Evolutionary conservation across 1,140 invertebrate genomes (phyloP), one percentile per base, ranked within the genome.

Genomic region (Apolygus lucorum): DNA sequence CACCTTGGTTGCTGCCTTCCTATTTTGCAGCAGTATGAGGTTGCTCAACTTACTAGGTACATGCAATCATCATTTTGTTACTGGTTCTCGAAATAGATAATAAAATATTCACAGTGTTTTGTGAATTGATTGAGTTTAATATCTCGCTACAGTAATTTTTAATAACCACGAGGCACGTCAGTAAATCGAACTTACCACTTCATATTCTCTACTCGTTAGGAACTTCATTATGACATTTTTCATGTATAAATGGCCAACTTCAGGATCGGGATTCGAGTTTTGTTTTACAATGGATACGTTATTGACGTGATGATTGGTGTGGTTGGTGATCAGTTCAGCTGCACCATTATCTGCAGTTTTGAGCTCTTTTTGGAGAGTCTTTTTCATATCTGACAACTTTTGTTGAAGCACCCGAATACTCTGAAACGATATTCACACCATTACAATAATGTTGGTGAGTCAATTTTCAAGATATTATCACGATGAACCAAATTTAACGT

Each of bases 221-320:
- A 96, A 95, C 77, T 95, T 94, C 2, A 96, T 87, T 67, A 96
- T 86, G 70, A 96, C 93, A 79, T 96, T 92, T 77, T 95, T 95
- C 66, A 96, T 82, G 80, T 96, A 95, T 77, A 90, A 88, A 75
- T 90, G 87, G 79, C 92, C 93, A 52, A 93, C 87, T 74, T 92
- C 89, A 2, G 88, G 84, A 59, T 88, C 87, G 52, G 75, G 77
- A 8, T 75, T 73, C 52, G 72, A 76, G 22, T 70, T 75, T 26
- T 26, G 68, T 1, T 21, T n/a, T 2, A 25, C 26, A 21, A 26
- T 49, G 4, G 67, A 8, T 13, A 62, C 2, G 13, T 66, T n/a
- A 34, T 66, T 66, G 22, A 59, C 54, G 22, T 59, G 54, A n/a
- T n/a, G n/a, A 59, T 59, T 59, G 49, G 52, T 63, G 42, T 71